phyloP scores from a whole-genome alignment of 2,113 vertebrate genomes.

The Laticauda colubrina region DNA sequence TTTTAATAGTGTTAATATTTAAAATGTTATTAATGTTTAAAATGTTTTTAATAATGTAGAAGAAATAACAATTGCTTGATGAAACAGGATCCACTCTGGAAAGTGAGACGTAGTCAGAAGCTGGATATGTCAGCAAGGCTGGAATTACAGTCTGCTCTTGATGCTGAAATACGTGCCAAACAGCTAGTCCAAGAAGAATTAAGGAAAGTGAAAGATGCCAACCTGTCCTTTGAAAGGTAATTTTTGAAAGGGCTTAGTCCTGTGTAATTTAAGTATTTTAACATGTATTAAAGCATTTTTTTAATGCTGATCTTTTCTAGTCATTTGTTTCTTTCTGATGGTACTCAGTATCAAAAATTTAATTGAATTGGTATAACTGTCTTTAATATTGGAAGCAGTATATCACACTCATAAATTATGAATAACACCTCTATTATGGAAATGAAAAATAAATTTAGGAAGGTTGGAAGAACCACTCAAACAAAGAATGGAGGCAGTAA shows the following conservation, averaged over 20 bases:
- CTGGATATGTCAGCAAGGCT: constrained; percentile 96
- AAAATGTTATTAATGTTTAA: constrained; percentile 16
- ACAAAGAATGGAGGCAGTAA: not conserved
- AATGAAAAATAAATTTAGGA: not conserved
- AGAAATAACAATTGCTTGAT: constrained; percentile 34
- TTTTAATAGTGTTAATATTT: constrained; percentile 10
- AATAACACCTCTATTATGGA: not conserved
- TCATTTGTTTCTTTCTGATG: not conserved
- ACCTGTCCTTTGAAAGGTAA: constrained; percentile 90
- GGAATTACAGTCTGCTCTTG: constrained; percentile 95
- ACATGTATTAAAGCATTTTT: not conserved
- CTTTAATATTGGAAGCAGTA: not conserved
- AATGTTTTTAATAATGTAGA: constrained; percentile 17
- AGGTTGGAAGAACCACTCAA: accelerated
- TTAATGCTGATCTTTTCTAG: not conserved
- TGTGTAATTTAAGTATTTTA: not conserved
- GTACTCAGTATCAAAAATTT: not conserved
- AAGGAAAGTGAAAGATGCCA: constrained; percentile 83
- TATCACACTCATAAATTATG: not conserved
- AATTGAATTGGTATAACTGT: not conserved
- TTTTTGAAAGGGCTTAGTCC: not conserved
- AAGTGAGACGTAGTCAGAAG: constrained; percentile 95
- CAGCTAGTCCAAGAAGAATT: constrained; percentile 93
- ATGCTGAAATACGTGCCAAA: constrained; percentile 95
- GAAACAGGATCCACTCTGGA: constrained; percentile 92